Evolutionary conservation across 1,140 invertebrate species (phyloP).

Genomic region (Drosophila tsacasi): DNA sequence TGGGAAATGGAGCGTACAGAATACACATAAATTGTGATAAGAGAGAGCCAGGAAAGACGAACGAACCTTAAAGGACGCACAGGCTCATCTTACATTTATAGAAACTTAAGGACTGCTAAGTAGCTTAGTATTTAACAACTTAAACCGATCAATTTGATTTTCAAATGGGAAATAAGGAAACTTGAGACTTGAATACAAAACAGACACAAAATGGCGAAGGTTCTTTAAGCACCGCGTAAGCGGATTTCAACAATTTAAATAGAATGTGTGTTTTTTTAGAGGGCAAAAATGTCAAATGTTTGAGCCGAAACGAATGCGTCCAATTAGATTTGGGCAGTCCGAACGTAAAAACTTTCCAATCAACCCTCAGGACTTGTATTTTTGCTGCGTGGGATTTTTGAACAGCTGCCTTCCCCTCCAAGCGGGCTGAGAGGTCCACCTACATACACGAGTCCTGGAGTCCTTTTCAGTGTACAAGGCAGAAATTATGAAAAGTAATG

Average conservation of each 20-base stretch:
- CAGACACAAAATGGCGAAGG: constrained; percentile 45
- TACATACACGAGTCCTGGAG: constrained; percentile 6
- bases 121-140: constrained; percentile 55
- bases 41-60: neutral
- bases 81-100: constrained; percentile 58
- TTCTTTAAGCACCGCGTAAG: constrained; percentile 48
- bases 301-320: constrained; percentile 54
- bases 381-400: constrained; percentile 69
- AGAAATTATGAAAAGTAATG: constrained; percentile 73
- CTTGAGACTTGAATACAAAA: constrained; percentile 25
- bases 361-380: constrained; percentile 26
- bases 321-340: constrained; percentile 67
- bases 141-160: constrained; percentile 71
- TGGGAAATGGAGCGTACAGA: constrained; percentile 20
- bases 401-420: constrained; percentile 56
- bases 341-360: constrained; percentile 37
- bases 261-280: constrained; percentile 57
- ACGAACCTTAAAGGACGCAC: constrained; percentile 18
- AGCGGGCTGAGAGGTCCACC: neutral
- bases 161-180: constrained; percentile 34
- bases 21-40: constrained; percentile 33
- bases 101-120: constrained; percentile 58
- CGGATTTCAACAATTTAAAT: constrained; percentile 80
- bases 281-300: constrained; percentile 73
- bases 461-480: constrained; percentile 32